Conservation (phyloP, 2,797 vertebrate genomes). For the Aplochiton taeniatus region DNA sequence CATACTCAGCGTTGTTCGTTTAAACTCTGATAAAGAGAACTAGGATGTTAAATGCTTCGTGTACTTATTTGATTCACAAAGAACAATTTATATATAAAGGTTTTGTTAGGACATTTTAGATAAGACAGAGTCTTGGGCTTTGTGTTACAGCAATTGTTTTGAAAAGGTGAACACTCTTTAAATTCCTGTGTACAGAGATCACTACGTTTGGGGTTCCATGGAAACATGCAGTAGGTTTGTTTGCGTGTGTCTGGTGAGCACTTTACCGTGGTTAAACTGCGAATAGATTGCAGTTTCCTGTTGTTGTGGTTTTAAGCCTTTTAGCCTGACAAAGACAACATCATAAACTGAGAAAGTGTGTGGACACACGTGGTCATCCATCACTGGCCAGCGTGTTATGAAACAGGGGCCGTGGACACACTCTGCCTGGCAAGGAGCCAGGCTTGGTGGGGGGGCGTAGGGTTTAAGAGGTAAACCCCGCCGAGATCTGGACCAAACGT, state of each 20-base stretch:
- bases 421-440: conserved; percentile 15
- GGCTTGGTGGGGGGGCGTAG: conserved; percentile 1
- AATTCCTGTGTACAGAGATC: not conserved
- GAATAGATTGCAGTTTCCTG: conserved; percentile 44
- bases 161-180: not conserved
- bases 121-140: too few relatives aligned
- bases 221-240: not conserved
- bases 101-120: not conserved
- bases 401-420: conserved; percentile 23
- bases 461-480: not conserved
- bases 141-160: too few relatives aligned
- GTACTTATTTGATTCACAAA: too few relatives aligned
- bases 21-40: too few relatives aligned
- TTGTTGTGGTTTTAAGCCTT: conserved; percentile 41
- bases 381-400: conserved; percentile 31
- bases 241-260: not conserved
- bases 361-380: conserved; percentile 23
- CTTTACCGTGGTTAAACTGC: conserved; percentile 26
- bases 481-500: conserved; percentile 30
- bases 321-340: conserved; percentile 38
- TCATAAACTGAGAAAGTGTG: conserved; percentile 7
- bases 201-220: not conserved
- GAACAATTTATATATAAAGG: too few relatives aligned
- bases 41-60: too few relatives aligned
- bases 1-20: too few relatives aligned